Base-by-base conservation (phyloP, 2,113 vertebrate genomes). In the Oxyruncus cristatus region DNA sequence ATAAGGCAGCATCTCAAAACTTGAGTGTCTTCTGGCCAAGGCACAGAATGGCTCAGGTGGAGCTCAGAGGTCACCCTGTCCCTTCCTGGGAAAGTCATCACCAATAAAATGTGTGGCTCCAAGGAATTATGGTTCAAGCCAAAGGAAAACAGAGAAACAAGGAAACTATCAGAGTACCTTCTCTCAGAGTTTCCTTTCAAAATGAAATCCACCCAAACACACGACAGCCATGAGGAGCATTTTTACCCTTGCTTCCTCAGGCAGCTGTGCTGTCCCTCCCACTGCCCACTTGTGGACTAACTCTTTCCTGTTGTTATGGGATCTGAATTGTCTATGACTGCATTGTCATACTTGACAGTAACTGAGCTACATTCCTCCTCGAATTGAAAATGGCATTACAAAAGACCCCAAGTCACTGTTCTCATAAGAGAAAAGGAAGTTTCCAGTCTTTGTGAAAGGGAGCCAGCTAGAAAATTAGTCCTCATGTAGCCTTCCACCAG, bases 171-270 rank as follows among this genome's bases (percentile, higher is more conserved):
- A 17, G 12, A 67, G 12, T 33, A 67, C 8, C 11, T 67, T 61
- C 56, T 47, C 16, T 81, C 28, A 33, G 28, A 88, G 33, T 1
- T 9, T 61, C 7, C 39, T 82, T 32, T 44, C 21, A 72, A 78
- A 93, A 72, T 28, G n/a, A 58, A 94, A 73, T 9, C 13, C 27
- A 23, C 10, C 81, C 26, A 80, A 77, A 78, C 7, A 32, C 33
- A 37, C 0, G 0, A 35, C 27, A 77, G 11, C 19, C n/a, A 41
- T 3, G 32, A 77, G 28, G 2, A 77, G 6, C n/a, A 70, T 56
- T 85, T 63, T 68, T 22, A 52, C 10, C 6, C 44, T 37, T n/a
- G 12, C 42, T 92, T 82, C 21, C 52, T 52, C 7, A 55, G 52
- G 23, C 4, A 75, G 8, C 21, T 47, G 26, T 37, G n/a, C n/a